phyloP scores from a whole-genome alignment of 2,113 vertebrate species.

The Petrocephalus zakoni region DNA sequence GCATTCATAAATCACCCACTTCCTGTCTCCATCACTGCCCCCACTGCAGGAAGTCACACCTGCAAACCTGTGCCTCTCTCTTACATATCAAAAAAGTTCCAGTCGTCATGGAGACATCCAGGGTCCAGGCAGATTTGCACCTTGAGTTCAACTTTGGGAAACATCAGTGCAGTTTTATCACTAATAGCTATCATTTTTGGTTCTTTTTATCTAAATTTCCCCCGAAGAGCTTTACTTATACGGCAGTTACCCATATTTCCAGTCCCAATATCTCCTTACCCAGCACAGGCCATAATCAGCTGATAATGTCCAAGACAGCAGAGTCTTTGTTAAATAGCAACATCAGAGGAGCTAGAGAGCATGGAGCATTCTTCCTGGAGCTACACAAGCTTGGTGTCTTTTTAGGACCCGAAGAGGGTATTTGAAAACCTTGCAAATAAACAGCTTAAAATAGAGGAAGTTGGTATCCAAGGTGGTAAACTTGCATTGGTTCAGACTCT shows the following conservation, averaged over 20 bases:
- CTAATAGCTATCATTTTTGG: not conserved
- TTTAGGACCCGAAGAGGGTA: not conserved
- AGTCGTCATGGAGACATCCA: not conserved
- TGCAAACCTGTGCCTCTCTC: not conserved
- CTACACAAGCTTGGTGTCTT: not conserved
- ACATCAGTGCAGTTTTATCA: not conserved
- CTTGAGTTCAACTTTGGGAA: not conserved
- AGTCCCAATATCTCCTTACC: not conserved
- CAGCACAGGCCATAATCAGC: not conserved
- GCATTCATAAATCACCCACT: not conserved
- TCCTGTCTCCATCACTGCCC: not conserved
- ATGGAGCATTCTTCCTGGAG: not conserved
- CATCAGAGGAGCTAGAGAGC: not conserved
- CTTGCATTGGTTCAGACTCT: not conserved
- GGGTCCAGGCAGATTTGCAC: not conserved
- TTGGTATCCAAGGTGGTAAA: not conserved
- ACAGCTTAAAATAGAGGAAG: not conserved
- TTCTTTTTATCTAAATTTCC: not conserved
- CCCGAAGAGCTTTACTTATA: not conserved
- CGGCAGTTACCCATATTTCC: not conserved
- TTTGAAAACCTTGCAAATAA: not conserved
- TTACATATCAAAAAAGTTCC: not conserved
- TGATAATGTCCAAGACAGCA: not conserved
- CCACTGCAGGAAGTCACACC: not conserved
- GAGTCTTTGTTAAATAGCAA: not conserved